Evolutionary conservation across 2,797 vertebrate species (phyloP), one percentile per base, ranked within the genome.

Genomic region (Champsocephalus esox): DNA sequence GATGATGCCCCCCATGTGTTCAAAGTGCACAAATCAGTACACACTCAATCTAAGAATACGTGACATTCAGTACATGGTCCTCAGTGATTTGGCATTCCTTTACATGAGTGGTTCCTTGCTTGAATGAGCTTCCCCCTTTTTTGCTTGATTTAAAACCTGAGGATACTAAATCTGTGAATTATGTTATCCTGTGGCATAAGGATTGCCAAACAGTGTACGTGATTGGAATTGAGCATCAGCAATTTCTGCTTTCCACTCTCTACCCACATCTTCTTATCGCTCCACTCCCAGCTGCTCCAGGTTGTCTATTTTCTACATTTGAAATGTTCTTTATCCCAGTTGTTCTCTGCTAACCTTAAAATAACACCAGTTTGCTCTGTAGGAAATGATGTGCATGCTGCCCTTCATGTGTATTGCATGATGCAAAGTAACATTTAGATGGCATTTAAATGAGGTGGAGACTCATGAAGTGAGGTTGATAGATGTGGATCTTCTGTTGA

Each of bases 401-500:
- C 38, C 46, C 34, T 60, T 68, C 32, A 73, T 49, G 74, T 74
- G 50, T 62, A 60, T 21, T 46, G 49, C 51, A 51, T 46, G 73
- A 58, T 62, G 24, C 65, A 24, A 64, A 59, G 66, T 9, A 60
- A 61, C 66, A 73, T 70, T 59, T 62, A 59, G 70, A 73, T 38
- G 8, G n/a, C 52, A 62, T 66, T 80, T 45, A 82, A 76, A 77
- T 56, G 50, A 28, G 61, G 75, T 63, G 48, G 51, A 60, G 64
- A 28, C 21, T 61, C 17, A 10, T 61, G 9, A 69, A 69, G 52
- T 12, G 43, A 83, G 13, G 24, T 12, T 1, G 70, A 32, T 45
- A 66, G 69, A 71, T 9, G 0, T 43, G 50, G 60, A 66, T 38
- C 16, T 61, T 44, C 57, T 1, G 12, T 73, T 65, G n/a, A 48